Conservation (phyloP, 2,113 vertebrate genomes). For the Phycodurus eques region DNA sequence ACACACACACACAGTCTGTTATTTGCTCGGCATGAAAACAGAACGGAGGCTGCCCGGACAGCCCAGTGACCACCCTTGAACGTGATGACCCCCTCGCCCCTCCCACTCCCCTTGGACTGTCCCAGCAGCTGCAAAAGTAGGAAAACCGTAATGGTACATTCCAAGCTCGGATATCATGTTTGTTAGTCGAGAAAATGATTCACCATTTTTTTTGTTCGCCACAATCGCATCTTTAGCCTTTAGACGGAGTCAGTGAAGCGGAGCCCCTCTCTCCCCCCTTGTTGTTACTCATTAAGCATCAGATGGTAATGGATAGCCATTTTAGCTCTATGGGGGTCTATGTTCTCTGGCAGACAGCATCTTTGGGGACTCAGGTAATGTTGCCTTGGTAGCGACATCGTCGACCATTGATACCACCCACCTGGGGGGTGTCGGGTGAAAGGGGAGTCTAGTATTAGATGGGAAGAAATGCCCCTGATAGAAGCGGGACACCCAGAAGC, state of each 20-base stretch:
- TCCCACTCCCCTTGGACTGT: slow-evolving; percentile 21
- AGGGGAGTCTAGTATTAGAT: not conserved
- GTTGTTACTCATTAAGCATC: slow-evolving; percentile 55
- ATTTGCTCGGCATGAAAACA: slow-evolving; percentile 60
- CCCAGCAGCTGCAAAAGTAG: slow-evolving; percentile 3
- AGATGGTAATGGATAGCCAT: slow-evolving; percentile 66
- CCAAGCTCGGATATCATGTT: slow-evolving; percentile 41
- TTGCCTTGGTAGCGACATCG: slow-evolving; percentile 23
- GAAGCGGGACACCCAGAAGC: not conserved
- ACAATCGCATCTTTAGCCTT: slow-evolving; percentile 39
- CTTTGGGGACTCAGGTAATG: slow-evolving; percentile 54
- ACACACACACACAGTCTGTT: slow-evolving; percentile 46
- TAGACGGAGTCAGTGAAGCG: slow-evolving; percentile 43
- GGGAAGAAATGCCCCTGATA: not conserved
- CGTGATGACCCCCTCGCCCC: slow-evolving; percentile 28
- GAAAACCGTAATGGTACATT: not conserved
- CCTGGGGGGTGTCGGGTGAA: not conserved
- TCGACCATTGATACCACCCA: not conserved
- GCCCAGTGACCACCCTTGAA: slow-evolving; percentile 45
- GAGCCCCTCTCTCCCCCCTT: slow-evolving; percentile 44
- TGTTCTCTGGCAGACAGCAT: slow-evolving; percentile 52
- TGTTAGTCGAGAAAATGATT: slow-evolving; percentile 37
- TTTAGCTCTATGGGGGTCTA: slow-evolving; percentile 52
- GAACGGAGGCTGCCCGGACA: slow-evolving; percentile 52
- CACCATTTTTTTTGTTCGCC: slow-evolving; percentile 37